Percentiles rank a stretch among this genome's conserved stretches.
Evolutionary conservation across 2,113 vertebrate genomes (phyloP).

Genomic region (Rhabdomys dilectus): DNA sequence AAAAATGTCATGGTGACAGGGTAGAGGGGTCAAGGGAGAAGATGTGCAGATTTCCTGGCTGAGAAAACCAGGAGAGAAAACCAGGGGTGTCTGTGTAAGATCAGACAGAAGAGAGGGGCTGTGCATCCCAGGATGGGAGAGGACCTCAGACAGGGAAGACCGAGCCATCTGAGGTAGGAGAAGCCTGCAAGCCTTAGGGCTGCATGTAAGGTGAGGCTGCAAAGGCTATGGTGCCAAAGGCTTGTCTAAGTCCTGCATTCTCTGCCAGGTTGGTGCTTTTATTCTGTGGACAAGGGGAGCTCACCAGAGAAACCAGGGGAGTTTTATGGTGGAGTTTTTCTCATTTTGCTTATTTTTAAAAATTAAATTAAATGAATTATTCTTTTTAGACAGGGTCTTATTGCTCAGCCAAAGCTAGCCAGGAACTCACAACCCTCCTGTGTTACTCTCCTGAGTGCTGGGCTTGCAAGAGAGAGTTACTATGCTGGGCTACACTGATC

Average conservation of each 20-base stretch:
- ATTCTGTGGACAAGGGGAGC: background rate
- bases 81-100: background rate
- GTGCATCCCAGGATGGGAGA: background rate
- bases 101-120: background rate
- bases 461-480: background rate
- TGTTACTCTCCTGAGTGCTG: background rate
- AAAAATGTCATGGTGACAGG: background rate
- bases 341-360: background rate
- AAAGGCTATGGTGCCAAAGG: fast-evolving
- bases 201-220: background rate
- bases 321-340: background rate
- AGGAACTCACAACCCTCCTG: background rate
- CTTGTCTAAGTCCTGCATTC: background rate
- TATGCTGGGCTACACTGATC: background rate
- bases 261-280: background rate
- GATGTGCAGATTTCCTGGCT: background rate
- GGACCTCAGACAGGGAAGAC: fast-evolving
- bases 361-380: background rate
- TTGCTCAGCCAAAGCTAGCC: background rate
- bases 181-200: background rate
- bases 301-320: background rate
- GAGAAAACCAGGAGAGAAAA: background rate
- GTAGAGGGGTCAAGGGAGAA: background rate
- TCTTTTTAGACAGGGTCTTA: background rate
- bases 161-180: no score